Conservation (phyloP, 2,888 invertebrate genomes). For the Campoplex nolae region DNA sequence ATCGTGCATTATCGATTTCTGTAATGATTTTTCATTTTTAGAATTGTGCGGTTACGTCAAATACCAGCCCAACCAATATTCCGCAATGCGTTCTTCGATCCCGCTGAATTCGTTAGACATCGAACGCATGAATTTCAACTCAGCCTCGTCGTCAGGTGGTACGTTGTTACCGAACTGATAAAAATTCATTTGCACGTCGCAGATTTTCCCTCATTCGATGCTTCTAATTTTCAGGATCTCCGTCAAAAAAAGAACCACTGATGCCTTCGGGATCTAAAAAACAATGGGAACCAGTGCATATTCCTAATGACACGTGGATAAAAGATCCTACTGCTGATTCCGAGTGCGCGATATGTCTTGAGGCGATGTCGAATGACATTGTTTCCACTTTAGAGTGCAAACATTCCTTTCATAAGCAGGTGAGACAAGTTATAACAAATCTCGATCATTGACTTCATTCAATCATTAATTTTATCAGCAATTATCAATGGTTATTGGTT, state of each 20-base stretch:
- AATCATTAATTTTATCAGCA: too few species aligned
- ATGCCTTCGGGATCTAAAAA: conserved; percentile 57
- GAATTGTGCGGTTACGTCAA: conserved; percentile 55
- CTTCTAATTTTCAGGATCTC: conserved; percentile 48
- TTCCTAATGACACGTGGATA: conserved; percentile 64
- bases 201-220: conserved; percentile 22
- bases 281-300: conserved; percentile 67
- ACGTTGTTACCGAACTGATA: background rate
- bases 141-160: conserved; percentile 61
- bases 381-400: conserved; percentile 72
- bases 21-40: conserved; percentile 8
- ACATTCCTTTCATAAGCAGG: conserved; percentile 76
- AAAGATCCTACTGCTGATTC: conserved; percentile 65
- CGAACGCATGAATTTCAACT: conserved; percentile 31
- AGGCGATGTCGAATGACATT: conserved; percentile 42
- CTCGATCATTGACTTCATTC: background rate
- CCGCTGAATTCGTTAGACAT: background rate
- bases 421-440: conserved; percentile 46
- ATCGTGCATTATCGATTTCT: background rate
- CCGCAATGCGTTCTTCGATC: background rate
- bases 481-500: too few species aligned
- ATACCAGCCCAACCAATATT: background rate
- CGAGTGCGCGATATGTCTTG: conserved; percentile 76
- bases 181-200: background rate
- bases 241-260: conserved; percentile 31